Evolutionary conservation across 2,888 invertebrate species (phyloP), one percentile per base, ranked within the genome.

Genomic region (Heliconius ismenius): DNA sequence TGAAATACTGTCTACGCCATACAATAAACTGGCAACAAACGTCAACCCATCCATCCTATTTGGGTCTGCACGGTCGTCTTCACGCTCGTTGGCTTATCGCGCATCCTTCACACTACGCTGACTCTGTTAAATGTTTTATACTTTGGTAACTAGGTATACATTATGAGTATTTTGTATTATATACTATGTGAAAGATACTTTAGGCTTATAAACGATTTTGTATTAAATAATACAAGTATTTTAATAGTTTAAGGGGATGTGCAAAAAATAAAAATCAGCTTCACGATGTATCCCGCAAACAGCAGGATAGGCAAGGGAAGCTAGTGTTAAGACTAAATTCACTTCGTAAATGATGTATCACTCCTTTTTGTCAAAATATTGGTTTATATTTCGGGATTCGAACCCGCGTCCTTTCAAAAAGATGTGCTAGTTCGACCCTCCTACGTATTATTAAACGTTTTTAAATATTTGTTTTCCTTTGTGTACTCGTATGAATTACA

Each of bases 61-160:
- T 67, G 65, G 74, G 36, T 67, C 67, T 67, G 58, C 67, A 67
- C 65, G 58, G 58, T n/a, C 58, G 65, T 74, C 65, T 74, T 65
- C 74, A 67, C 74, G 74, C 67, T 74, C 74, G 74, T 74, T 74
- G 67, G 24, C 74, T 74, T 32, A 60, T 36, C 36, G 36, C 13
- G 28, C 36, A 67, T 67, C 74, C 74, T 74, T 74, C 67, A 67
- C 74, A 67, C 67, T 74, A 67, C 67, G 58, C n/a, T 74, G 74
- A 67, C 58, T 26, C 32, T 58, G 65, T 26, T 74, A 39, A 64
- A 63, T 43, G 15, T 49, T 28, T 39, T 54, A 9, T 64, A 49
- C n/a, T n/a, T 32, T 58, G 4, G 10, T 32, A 32, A 32, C 32
- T n/a, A 32, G 6, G 6, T 32, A 58, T 26, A 26, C 15, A 62